phyloP scores from a whole-genome alignment of 2,888 invertebrate species.

The Cantharis lateralis region DNA sequence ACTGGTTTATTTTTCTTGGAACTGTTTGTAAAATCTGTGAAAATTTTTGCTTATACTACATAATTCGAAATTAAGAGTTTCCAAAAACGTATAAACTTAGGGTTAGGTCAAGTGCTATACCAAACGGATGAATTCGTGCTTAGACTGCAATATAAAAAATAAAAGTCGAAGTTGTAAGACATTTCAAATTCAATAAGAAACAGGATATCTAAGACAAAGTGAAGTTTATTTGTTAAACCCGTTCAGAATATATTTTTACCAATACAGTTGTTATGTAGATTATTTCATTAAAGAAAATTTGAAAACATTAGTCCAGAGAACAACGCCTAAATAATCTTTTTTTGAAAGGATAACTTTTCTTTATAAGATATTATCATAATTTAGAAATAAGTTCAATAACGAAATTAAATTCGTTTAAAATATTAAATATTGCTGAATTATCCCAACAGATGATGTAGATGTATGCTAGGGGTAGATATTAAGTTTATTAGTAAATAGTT shows the following conservation, averaged over 20 bases:
- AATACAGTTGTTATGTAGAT: background rate
- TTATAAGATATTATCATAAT: too few species aligned
- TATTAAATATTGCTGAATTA: background rate
- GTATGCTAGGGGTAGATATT: background rate
- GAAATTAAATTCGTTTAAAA: too few species aligned
- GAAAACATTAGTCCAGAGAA: too few species aligned
- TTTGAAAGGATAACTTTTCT: too few species aligned
- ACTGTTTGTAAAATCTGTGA: background rate
- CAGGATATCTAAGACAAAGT: constrained; percentile 13
- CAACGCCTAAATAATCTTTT: too few species aligned
- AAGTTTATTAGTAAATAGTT: background rate
- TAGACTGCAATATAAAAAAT: constrained; percentile 2
- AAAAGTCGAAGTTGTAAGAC: background rate
- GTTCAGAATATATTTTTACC: constrained; percentile 2
- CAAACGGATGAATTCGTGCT: background rate
- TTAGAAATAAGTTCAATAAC: too few species aligned
- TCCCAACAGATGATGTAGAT: background rate
- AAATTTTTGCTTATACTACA: background rate
- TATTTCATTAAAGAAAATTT: background rate
- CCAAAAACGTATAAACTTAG: background rate
- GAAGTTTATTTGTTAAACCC: constrained; percentile 6
- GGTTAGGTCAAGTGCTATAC: background rate
- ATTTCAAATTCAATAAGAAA: constrained; percentile 15
- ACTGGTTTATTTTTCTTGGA: background rate
- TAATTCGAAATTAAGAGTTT: background rate